Percentiles rank a stretch among this genome's conserved stretches.
phyloP scores from a whole-genome alignment of 64 coral and sea anemone genomes.

The Astreopora myriophthalma region DNA sequence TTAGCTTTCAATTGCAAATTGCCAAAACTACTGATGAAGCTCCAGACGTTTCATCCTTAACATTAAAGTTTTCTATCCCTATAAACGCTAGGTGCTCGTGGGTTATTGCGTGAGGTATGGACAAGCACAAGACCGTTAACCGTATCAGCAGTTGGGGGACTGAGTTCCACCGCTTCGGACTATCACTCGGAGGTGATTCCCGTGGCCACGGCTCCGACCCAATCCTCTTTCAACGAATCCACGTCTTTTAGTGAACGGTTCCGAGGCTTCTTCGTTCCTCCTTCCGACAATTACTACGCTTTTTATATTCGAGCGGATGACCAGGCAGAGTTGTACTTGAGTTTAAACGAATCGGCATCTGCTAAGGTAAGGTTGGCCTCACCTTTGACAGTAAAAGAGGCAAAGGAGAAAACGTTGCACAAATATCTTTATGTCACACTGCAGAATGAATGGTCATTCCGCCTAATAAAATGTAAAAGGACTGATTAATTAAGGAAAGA shows the following conservation, averaged over 20 bases:
- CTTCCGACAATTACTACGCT: slow-evolving; percentile 75
- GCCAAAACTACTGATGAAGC: too few relatives aligned
- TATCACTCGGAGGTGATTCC: slow-evolving; percentile 53
- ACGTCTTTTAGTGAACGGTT: slow-evolving; percentile 58
- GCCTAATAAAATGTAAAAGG: too few relatives aligned
- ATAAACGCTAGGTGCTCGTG: slow-evolving; percentile 32
- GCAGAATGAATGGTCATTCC: too few relatives aligned
- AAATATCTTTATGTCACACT: too few relatives aligned
- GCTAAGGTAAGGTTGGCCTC: not conserved
- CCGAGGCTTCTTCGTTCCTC: slow-evolving; percentile 71
- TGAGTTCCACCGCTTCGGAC: slow-evolving; percentile 15
- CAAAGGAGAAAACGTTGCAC: not conserved
- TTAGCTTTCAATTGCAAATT: too few relatives aligned
- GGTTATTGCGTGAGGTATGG: slow-evolving; percentile 71
- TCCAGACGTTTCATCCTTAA: too few relatives aligned
- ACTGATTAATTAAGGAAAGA: too few relatives aligned
- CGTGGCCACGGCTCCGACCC: slow-evolving; percentile 39
- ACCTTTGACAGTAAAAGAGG: not conserved
- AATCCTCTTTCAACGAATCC: slow-evolving; percentile 46
- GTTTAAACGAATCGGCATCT: not conserved
- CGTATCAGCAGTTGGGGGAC: slow-evolving; percentile 34
- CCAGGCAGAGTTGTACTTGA: slow-evolving; percentile 65
- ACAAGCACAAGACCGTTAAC: slow-evolving; percentile 34
- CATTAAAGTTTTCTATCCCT: too few relatives aligned
- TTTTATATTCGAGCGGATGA: slow-evolving; percentile 67